phyloP scores from a whole-genome alignment of 92 coral and sea anemone species.

The Palythoa caribaeorum region DNA sequence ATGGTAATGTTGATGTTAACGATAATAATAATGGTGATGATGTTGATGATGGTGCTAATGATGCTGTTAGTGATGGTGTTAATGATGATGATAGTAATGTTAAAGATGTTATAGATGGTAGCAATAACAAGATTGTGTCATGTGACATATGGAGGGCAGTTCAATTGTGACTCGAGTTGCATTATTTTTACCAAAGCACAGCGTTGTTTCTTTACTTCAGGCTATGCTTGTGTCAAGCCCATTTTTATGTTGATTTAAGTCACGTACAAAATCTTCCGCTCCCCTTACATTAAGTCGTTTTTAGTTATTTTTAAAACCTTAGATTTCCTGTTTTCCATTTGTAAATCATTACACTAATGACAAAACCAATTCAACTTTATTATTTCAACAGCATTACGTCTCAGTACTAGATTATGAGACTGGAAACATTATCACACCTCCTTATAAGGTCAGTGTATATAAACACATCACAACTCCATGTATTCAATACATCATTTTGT shows the following conservation, averaged over 20 bases:
- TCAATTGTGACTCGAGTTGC: too few relatives aligned
- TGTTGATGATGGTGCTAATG: neutral
- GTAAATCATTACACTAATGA: too few relatives aligned
- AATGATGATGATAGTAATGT: neutral
- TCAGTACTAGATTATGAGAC: constrained; percentile 88
- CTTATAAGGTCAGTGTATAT: constrained; percentile 77
- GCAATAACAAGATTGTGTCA: neutral
- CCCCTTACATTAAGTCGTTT: too few relatives aligned
- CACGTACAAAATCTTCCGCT: too few relatives aligned
- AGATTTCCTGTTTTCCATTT: too few relatives aligned
- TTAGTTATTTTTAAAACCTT: too few relatives aligned
- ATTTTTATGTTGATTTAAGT: too few relatives aligned
- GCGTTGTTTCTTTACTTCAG: too few relatives aligned
- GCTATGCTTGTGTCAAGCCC: neutral
- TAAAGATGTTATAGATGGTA: neutral
- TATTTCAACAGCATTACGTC: constrained; percentile 72
- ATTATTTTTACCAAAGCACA: too few relatives aligned
- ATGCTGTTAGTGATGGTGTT: neutral
- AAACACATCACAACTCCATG: neutral
- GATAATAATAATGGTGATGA: neutral
- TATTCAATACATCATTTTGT: too few relatives aligned
- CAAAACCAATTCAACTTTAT: neutral
- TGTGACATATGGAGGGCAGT: neutral
- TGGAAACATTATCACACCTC: constrained; percentile 83
- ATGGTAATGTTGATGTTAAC: neutral